Evolutionary conservation across 1,140 invertebrate species (phyloP), one percentile per base, ranked within the genome.

Genomic region (Dendrolimus kikuchii): DNA sequence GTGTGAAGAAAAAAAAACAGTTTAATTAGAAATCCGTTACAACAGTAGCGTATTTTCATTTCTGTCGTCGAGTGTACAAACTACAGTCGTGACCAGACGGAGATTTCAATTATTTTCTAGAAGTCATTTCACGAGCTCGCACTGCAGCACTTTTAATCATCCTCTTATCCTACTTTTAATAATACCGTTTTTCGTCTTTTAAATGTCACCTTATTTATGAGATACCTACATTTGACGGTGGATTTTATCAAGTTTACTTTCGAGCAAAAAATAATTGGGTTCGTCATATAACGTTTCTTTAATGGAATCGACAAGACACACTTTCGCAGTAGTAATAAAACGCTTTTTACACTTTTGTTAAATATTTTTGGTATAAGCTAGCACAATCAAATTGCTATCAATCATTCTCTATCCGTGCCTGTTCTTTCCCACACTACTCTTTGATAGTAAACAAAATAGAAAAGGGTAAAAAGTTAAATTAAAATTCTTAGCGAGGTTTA

Each of bases 51-150:
- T 23, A 2, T 3, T 23, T 23, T 23, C n/a, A 43, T 10, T 62
- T 68, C 46, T 67, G 60, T 56, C n/a, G 48, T 39, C 61, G 70
- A 73, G 38, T 66, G 72, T 81, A 84, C 77, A 43, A 46, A 56
- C 56, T 60, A 62, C 59, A 68, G 66, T 84, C 81, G 78, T 84
- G 81, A 84, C 77, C 78, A 77, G 74, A 76, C 77, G 68, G 68
- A 68, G 68, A 74, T 84, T 84, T 84, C 81, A 84, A 84, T 84
- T 84, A 83, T 76, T 77, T 79, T 84, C 75, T 79, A 71, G 77
- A 79, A 84, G 77, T 81, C 70, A 72, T 77, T 81, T 75, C 68
- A 71, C 68, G 61, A 62, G 61, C 68, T 66, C 60, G 64, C 64
- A 60, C 62, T 68, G 66, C 68, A 68, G 68, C 71, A 68, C 68